phyloP scores from a whole-genome alignment of 2,113 vertebrate species.

The Tringa solitaria region DNA sequence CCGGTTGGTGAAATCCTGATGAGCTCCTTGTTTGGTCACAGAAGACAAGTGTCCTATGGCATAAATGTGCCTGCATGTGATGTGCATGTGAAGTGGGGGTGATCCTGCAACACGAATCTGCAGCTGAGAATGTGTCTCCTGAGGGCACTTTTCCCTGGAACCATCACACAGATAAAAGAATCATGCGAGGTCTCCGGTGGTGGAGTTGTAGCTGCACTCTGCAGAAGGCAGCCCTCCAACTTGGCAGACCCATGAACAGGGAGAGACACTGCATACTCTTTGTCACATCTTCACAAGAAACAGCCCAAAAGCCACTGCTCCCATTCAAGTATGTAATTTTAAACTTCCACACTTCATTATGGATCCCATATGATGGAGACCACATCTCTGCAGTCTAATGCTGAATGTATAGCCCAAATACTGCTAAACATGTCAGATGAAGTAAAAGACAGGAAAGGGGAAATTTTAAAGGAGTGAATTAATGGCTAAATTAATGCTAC shows the following conservation, averaged over 20 bases:
- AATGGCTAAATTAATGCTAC: slow-evolving; percentile 36
- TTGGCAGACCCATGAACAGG: neutral
- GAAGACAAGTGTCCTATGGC: neutral
- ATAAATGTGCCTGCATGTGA: neutral
- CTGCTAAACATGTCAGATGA: neutral
- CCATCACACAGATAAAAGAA: neutral
- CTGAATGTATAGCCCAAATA: neutral
- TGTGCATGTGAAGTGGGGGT: neutral
- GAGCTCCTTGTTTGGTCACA: neutral
- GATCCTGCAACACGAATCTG: neutral
- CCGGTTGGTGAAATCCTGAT: neutral
- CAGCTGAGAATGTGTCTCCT: neutral
- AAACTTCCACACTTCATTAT: neutral
- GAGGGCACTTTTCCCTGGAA: neutral
- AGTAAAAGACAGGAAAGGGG: neutral
- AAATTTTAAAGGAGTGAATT: slow-evolving; percentile 5
- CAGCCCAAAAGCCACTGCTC: neutral
- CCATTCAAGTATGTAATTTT: neutral
- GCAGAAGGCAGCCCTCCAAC: neutral
- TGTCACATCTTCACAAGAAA: neutral
- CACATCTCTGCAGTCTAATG: neutral
- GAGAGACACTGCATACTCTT: neutral
- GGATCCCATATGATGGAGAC: neutral
- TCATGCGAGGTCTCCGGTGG: rapidly evolving
- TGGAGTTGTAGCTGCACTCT: neutral